Evolutionary conservation across 2,888 invertebrate species (phyloP).

Genomic region (Ptychoptera contaminata): DNA sequence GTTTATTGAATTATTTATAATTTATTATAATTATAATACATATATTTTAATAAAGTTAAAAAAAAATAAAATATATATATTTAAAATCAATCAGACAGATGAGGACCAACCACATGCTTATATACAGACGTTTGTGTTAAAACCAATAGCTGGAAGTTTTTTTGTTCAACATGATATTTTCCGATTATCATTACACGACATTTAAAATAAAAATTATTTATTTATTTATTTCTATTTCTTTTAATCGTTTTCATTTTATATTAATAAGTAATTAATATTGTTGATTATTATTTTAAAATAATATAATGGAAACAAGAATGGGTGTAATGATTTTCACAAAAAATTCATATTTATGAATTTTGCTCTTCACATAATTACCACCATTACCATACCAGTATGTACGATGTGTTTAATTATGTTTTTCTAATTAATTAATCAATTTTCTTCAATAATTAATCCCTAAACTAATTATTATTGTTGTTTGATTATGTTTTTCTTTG

Average conservation of each 20-base stretch:
- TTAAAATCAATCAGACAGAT: slow-evolving; percentile 56
- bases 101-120: slow-evolving; percentile 90
- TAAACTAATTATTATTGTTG: too few species aligned
- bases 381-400: neutral
- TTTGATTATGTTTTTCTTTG: too few species aligned
- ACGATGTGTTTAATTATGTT: neutral
- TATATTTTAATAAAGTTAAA: slow-evolving; percentile 7
- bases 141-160: slow-evolving; percentile 74
- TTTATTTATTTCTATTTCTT: slow-evolving; percentile 4
- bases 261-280: neutral
- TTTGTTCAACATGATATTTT: slow-evolving; percentile 93
- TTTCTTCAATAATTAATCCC: too few species aligned
- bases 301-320: neutral
- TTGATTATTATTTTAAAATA: neutral
- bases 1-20: slow-evolving; percentile 8
- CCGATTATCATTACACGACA: slow-evolving; percentile 80
- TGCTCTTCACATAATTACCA: neutral
- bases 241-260: neutral
- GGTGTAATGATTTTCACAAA: too few species aligned
- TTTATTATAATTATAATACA: slow-evolving; percentile 4
- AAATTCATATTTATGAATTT: neutral
- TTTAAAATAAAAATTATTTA: slow-evolving; percentile 28
- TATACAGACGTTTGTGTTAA: slow-evolving; percentile 85
- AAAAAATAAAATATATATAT: neutral
- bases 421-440: too few species aligned